phyloP scores from a whole-genome alignment of 1,140 invertebrate genomes.

The Oedothorax gibbosus region DNA sequence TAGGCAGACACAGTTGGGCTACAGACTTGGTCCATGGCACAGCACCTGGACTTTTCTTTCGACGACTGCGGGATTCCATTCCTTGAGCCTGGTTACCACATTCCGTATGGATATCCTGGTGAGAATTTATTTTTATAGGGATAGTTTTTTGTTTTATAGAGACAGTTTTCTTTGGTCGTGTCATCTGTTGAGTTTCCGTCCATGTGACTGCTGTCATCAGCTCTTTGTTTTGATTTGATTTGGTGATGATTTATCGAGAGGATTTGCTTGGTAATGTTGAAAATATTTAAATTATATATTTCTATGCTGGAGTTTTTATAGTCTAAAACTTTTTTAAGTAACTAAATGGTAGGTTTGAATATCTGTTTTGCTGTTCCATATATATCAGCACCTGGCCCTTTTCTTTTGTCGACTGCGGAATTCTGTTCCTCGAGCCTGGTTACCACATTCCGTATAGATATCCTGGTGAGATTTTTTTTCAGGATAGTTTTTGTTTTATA shows the following conservation, averaged over 20 bases:
- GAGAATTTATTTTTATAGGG: constrained; percentile 5
- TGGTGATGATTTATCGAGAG: no score
- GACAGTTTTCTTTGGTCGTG: neutral
- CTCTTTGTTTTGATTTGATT: neutral
- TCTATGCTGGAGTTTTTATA: no score
- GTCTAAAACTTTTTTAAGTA: no score
- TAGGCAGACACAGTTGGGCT: constrained; percentile 6
- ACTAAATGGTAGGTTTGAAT: no score
- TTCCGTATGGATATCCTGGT: constrained; percentile 59
- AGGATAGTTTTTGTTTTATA: neutral
- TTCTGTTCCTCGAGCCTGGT: constrained; percentile 55
- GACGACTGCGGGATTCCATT: constrained; percentile 61
- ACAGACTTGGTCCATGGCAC: constrained; percentile 42
- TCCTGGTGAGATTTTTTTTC: neutral
- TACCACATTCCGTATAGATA: constrained; percentile 58
- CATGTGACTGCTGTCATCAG: neutral
- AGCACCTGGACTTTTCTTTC: constrained; percentile 59
- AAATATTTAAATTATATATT: no score
- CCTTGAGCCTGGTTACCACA: constrained; percentile 57
- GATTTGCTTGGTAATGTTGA: no score
- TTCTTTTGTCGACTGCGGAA: constrained; percentile 58
- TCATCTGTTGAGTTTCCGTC: constrained; percentile 10
- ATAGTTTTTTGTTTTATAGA: neutral
- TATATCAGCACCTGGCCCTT: constrained; percentile 60
- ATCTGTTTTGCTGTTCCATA: no score